These are phyloP conservation scores for Zalophus californianus DNA, from an alignment of 2,797 vertebrate genomes.

Conservation along the genomic window DNA sequence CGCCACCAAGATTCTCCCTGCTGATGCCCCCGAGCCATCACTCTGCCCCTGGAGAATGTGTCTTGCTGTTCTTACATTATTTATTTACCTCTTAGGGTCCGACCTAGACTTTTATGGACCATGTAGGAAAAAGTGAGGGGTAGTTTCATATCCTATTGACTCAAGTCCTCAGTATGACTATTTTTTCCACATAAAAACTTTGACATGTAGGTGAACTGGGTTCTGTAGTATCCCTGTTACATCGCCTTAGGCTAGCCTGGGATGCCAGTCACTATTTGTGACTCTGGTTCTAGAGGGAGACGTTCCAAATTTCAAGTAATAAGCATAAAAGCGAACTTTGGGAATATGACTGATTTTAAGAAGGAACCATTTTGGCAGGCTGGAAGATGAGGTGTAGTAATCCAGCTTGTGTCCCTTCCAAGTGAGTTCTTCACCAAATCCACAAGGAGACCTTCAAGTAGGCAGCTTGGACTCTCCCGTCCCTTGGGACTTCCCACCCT, in stretches of 20 bases:
- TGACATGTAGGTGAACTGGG: neutral
- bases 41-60: neutral
- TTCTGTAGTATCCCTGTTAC: neutral
- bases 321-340: neutral
- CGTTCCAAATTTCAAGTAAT: constrained; percentile 24
- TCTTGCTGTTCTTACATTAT: neutral
- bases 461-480: neutral
- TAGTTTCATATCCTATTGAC: neutral
- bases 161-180: neutral
- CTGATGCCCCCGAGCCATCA: neutral
- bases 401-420: neutral
- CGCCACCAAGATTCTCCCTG: neutral
- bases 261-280: neutral
- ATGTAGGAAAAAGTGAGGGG: neutral
- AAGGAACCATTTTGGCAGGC: neutral
- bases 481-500: neutral
- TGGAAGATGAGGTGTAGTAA: neutral
- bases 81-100: neutral
- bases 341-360: neutral
- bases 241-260: neutral
- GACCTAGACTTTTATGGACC: neutral
- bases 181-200: neutral
- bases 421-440: neutral
- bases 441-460: neutral
- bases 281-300: neutral